Evolutionary conservation across 2,888 invertebrate genomes (phyloP), one percentile per base, ranked within the genome.

Genomic region (Melipona bicolor): DNA sequence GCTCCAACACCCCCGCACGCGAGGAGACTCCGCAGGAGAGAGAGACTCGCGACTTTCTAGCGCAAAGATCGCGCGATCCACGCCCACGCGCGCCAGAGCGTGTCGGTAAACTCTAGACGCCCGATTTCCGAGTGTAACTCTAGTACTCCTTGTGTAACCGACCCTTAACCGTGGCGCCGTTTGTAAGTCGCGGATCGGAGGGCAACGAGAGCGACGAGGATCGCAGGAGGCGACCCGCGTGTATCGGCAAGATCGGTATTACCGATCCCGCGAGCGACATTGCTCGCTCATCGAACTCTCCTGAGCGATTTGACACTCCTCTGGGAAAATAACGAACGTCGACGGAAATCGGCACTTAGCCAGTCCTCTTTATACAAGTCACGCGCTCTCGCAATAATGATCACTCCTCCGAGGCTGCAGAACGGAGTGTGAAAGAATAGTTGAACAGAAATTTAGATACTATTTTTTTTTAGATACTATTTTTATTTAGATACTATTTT

Each of bases 201-300:
- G 75, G 61, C 73, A 49, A 15, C 56, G 54, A 49, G 69, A 17
- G 56, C 56, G 61, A 71, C 52, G 59, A 80, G 79, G 62, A 67
- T 59, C 15, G 15, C 56, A 32, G 49, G 83, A 79, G 87, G 87
- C 87, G 90, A 90, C 88, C 89, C 90, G 89, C 88, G 84, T 87
- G 83, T 79, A 88, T 80, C 88, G 83, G 87, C 86, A 32, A 86
- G 88, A 90, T 91, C 87, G 87, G 84, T 61, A 84, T 19, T 85
- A 87, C 62, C 76, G 86, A 85, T 85, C 68, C 62, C 49, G 36
- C 27, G 15, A 32, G 11, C 65, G 59, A 86, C 89, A 87, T 89
- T 89, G 85, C 87, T 87, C 79, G 83, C 87, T 91, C 91, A 91
- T 91, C 91, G 81, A 83, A 67, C 64, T 68, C 76, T 61, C 65